phyloP scores from a whole-genome alignment of 1,140 invertebrate genomes.

The Cydia splendana region DNA sequence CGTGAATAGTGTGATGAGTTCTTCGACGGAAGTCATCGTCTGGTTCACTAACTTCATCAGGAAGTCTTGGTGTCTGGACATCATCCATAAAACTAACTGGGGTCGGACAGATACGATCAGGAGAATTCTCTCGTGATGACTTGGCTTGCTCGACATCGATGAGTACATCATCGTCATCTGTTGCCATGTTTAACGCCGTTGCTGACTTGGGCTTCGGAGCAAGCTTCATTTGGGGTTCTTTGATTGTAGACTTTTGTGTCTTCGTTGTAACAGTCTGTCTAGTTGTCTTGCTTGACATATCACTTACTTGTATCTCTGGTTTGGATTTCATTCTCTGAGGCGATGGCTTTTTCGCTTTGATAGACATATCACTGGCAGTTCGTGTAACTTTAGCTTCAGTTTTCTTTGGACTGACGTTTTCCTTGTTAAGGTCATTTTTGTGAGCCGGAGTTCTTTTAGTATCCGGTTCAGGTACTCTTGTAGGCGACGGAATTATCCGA shows the following conservation, averaged over 20 bases:
- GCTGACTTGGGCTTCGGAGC: constrained; percentile 74
- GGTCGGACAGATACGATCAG: constrained; percentile 83
- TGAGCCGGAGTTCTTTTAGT: constrained; percentile 44
- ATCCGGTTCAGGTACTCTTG: constrained; percentile 53
- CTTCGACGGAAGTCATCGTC: constrained; percentile 81
- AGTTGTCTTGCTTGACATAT: constrained; percentile 53
- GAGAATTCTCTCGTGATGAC: constrained; percentile 86
- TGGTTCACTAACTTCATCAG: constrained; percentile 85
- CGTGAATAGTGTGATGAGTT: constrained; percentile 70
- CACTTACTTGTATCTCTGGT: constrained; percentile 74
- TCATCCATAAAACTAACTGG: constrained; percentile 81
- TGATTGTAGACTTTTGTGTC: constrained; percentile 61
- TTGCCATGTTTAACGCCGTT: constrained; percentile 66
- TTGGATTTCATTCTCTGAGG: constrained; percentile 72
- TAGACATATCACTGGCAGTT: constrained; percentile 79
- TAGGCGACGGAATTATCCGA: constrained; percentile 41
- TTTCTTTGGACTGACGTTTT: constrained; percentile 62
- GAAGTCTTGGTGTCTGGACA: constrained; percentile 83
- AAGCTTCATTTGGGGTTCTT: constrained; percentile 62
- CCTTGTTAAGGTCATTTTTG: constrained; percentile 51
- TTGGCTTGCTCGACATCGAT: constrained; percentile 85
- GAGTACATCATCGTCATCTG: constrained; percentile 78
- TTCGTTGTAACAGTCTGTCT: constrained; percentile 60
- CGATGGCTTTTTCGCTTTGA: constrained; percentile 74
- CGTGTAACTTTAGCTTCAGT: constrained; percentile 77